These are phyloP conservation scores for Elephantulus edwardii DNA, from an alignment of 2,113 vertebrate genomes.

Conservation along the genomic window DNA sequence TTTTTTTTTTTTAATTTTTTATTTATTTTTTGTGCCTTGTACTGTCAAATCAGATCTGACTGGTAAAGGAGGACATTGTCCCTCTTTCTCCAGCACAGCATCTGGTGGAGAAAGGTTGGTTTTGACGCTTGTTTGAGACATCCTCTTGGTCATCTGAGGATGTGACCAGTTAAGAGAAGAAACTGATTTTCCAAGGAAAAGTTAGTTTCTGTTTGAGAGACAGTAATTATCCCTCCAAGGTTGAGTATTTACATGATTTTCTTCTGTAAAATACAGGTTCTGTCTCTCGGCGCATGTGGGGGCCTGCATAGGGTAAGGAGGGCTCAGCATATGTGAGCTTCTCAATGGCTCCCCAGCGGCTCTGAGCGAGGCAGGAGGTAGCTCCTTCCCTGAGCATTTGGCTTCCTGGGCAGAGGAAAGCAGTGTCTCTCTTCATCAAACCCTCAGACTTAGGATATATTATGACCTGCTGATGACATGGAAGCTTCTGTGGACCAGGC, in stretches of 20 bases:
- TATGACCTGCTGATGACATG: neutral
- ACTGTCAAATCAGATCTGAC: too few relatives aligned
- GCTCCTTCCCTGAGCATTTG: neutral
- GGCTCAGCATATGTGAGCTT: neutral
- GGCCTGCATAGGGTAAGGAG: neutral
- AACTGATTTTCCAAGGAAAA: neutral
- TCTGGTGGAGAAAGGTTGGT: too few relatives aligned
- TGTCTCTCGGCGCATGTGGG: neutral
- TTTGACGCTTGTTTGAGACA: neutral
- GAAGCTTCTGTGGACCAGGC: neutral
- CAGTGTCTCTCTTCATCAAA: neutral
- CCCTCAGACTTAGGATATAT: neutral
- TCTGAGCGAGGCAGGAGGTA: neutral
- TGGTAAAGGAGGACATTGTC: too few relatives aligned
- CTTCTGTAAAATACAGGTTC: constrained; percentile 20
- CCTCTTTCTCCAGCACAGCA: too few relatives aligned
- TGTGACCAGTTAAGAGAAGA: neutral
- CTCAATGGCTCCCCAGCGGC: neutral
- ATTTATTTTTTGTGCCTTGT: too few relatives aligned
- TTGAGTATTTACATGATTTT: neutral
- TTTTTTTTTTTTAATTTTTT: too few relatives aligned
- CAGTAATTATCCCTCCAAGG: neutral
- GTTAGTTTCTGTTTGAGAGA: constrained; percentile 3
- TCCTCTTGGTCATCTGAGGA: neutral
- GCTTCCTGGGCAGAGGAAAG: neutral